Evolutionary conservation across 92 coral and sea anemone species (phyloP), one percentile per base, ranked within the genome.

Genomic region (Virgularia gustaviana): DNA sequence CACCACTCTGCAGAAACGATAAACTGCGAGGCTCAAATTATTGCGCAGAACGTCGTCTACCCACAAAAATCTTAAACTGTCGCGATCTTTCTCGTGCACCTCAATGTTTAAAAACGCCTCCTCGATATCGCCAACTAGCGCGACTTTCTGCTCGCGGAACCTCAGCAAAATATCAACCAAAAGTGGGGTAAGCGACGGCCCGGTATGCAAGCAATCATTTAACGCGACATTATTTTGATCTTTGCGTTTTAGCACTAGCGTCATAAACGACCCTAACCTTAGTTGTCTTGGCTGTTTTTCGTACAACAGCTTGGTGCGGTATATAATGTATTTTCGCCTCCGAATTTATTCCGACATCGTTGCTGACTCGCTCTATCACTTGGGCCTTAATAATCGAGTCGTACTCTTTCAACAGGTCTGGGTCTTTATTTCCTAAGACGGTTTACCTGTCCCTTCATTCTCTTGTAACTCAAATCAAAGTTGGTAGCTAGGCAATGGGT

Each of bases 11-110:
- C 78, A 57, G 59, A 85, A 85, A 0, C 84, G 76, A 27, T 71
- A 65, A 19, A 72, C 87, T 7, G 65, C 77, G 16, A 65, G 65
- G 22, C 54, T 49, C 6, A 74, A 15, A 0, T 35, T 54, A 12
- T 28, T 30, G 4, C 57, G 36, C 28, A 34, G 23, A 5, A 25
- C 25, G 29, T 86, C 58, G 13, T 82, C 87, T 20, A 41, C 45
- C 90, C 87, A 86, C 84, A 77, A 33, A 73, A 82, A 81, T 19
- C 87, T 27, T 0, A 82, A 60, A 34, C 79, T 58, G 62, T 85
- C 83, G 34, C 86, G 41, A 56, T 85, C 84, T 27, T 2, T 25
- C 39, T 63, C 49, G 41, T 77, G 80, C 7, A 85, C 86, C 22
- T 67, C 74, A 27, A 67, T 67, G 16, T 67, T 67, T 0, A 67